Evolutionary conservation across 2,797 vertebrate species (phyloP), one percentile per base, ranked within the genome.

Genomic region (Protonibea diacanthus): DNA sequence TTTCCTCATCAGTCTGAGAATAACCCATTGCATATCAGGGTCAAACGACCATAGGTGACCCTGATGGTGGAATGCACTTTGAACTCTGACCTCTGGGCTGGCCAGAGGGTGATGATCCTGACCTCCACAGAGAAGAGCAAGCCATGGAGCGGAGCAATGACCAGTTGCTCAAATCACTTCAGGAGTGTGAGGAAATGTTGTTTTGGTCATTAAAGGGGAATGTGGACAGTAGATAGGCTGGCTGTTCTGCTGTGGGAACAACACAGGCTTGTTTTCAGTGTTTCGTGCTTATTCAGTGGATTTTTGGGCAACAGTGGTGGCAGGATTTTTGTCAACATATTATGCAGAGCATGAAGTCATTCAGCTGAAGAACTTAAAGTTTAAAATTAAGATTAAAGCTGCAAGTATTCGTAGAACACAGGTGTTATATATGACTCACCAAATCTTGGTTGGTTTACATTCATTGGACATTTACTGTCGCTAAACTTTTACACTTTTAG

Each of bases 1-100:
- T 83, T 71, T 49, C 67, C 62, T 83, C 87, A 82, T 85, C 67
- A 53, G 61, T 75, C 84, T 88, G 74, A 89, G 85, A 92, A 92
- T 90, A 90, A 84, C 80, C 78, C 69, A 38, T 14, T 68, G 66
- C 15, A 69, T 29, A 27, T 48, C 4, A 60, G 73, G 81, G 81
- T 88, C 78, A 85, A 51, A 79, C 74, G 86, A 80, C 78, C 66
- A 53, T 44, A 81, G 62, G 65, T 77, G 88, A 91, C 86, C 80
- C 83, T 60, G 81, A 56, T 81, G 74, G 76, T 53, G 85, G 81
- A 88, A 84, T 83, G 86, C 70, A 82, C 81, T 91, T 77, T 90
- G 89, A 94, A 17, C 94, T 88, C 75, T 93, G 91, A 93, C 90
- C 92, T 80, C 51, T 29, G 55, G 78, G 71, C 68, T 64, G 83